Percentiles rank a stretch among this genome's conserved stretches.
phyloP scores from a whole-genome alignment of 1,140 invertebrate genomes.

The Lamellibrachia luymesi region DNA sequence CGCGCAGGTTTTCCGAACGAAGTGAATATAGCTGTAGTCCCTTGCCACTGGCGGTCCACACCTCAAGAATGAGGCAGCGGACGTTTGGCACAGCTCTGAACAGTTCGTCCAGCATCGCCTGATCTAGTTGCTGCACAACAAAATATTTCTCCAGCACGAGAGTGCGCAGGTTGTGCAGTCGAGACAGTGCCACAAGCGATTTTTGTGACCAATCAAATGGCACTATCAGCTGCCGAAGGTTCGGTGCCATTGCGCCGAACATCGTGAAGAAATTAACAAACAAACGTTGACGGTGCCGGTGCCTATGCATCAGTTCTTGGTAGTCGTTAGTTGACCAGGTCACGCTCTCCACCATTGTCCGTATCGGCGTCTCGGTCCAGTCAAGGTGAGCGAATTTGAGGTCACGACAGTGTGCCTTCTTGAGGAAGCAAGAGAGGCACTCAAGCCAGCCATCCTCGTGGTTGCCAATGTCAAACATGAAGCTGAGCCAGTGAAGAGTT shows the following conservation, averaged over 20 bases:
- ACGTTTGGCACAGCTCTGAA: slow-evolving; percentile 34
- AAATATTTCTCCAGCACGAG: slow-evolving; percentile 52
- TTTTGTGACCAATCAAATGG: slow-evolving; percentile 53
- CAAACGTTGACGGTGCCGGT: slow-evolving; percentile 39
- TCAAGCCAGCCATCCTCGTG: slow-evolving; percentile 39
- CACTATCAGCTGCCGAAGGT: slow-evolving; percentile 43
- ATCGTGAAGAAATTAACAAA: slow-evolving; percentile 49
- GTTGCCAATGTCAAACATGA: slow-evolving; percentile 51
- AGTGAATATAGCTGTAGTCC: slow-evolving; percentile 39
- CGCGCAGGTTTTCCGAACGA: slow-evolving; percentile 38
- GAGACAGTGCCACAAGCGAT: slow-evolving; percentile 40
- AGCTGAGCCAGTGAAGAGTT: slow-evolving; percentile 40
- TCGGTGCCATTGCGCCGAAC: slow-evolving; percentile 41
- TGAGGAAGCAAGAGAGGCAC: slow-evolving; percentile 38
- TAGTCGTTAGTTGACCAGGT: slow-evolving; percentile 32
- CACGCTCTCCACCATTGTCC: slow-evolving; percentile 40
- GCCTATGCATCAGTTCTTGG: slow-evolving; percentile 37
- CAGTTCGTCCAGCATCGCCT: slow-evolving; percentile 37
- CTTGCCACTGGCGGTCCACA: slow-evolving; percentile 48
- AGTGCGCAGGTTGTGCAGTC: slow-evolving; percentile 41
- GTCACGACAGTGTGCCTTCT: slow-evolving; percentile 32
- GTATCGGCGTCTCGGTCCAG: slow-evolving; percentile 51
- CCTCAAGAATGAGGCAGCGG: slow-evolving; percentile 43
- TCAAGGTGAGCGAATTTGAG: slow-evolving; percentile 44
- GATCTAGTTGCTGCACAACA: slow-evolving; percentile 44